Base-by-base conservation (phyloP, 2,797 vertebrate genomes). In the Danio choprae region DNA sequence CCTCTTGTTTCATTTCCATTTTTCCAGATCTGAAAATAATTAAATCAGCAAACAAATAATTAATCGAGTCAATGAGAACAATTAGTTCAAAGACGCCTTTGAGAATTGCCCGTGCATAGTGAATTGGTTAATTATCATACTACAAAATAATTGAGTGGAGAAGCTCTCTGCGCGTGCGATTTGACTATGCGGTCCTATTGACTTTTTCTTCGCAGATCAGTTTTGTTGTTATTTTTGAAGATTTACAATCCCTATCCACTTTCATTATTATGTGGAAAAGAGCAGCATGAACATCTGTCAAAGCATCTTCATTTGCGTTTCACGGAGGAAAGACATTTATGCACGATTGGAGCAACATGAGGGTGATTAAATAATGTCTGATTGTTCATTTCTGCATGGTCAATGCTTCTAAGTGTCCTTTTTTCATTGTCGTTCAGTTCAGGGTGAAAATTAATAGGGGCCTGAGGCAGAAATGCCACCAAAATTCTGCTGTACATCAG, bases 31-130 rank as follows among this genome's bases (percentile, higher is more conserved):
- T 80, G 88, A 92, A 90, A 93, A 94, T 93, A 93, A 94, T 94
- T 94, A 93, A 94, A 94, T 92, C 91, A 86, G 91, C 92, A 94
- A 95, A 94, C 93, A 95, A 94, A 95, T 94, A 93, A 95, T 94
- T 94, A 94, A 93, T 93, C 90, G 92, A 94, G 93, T 94, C 93
- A 94, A 92, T 93, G 92, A 92, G 92, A 94, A 95, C 93, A 94
- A 94, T 94, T 95, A 94, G 88, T 91, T 93, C 89, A 91, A 93
- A 93, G 90, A 93, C 67, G 89, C 93, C 93, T 94, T 90, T 90
- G 94, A 94, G 94, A 93, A 92, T 93, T 90, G 90, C 82, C 90
- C 88, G 85, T 90, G 93, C 92, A 92, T 91, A 90, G 88, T 92
- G 90, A 94, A 91, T 91, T 91, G 91, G 92, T 94, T 95, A 91